Conservation (phyloP, 2,888 invertebrate species). For the Coenonympha arcania region DNA sequence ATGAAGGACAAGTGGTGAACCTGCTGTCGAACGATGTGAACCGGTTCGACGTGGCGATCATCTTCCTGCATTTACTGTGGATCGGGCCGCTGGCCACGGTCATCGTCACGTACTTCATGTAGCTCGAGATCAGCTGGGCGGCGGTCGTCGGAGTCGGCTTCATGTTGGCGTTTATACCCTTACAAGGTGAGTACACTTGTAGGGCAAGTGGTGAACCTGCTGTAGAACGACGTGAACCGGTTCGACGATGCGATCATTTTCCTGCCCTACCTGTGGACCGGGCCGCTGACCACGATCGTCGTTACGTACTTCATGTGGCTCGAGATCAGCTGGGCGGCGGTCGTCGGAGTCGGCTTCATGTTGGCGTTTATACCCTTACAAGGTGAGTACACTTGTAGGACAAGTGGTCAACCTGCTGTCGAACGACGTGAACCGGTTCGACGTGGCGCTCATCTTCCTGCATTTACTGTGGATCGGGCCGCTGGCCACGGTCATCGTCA, state of each 20-base stretch:
- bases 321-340: slow-evolving; percentile 78
- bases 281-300: slow-evolving; percentile 86
- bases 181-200: slow-evolving; percentile 68
- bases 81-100: slow-evolving; percentile 89
- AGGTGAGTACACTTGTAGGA: slow-evolving; percentile 85
- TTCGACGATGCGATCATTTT: slow-evolving; percentile 93
- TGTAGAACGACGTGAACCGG: slow-evolving; percentile 95
- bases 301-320: slow-evolving; percentile 84
- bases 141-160: slow-evolving; percentile 81
- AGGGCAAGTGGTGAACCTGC: slow-evolving; percentile 83
- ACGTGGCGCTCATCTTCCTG: slow-evolving; percentile 88
- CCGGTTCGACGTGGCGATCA: slow-evolving; percentile 90
- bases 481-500: slow-evolving; percentile 84
- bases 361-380: slow-evolving; percentile 81
- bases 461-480: slow-evolving; percentile 96
- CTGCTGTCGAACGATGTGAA: slow-evolving; percentile 96
- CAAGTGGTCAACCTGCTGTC: slow-evolving; percentile 91
- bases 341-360: slow-evolving; percentile 81
- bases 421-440: slow-evolving; percentile 95
- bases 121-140: slow-evolving; percentile 78
- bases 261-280: slow-evolving; percentile 93
- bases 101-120: slow-evolving; percentile 86
- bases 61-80: slow-evolving; percentile 93
- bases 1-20: slow-evolving; percentile 86
- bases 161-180: slow-evolving; percentile 81